These are phyloP conservation scores for Nephrotoma flavescens DNA, from an alignment of 2,888 invertebrate species.

Conservation along the genomic window DNA sequence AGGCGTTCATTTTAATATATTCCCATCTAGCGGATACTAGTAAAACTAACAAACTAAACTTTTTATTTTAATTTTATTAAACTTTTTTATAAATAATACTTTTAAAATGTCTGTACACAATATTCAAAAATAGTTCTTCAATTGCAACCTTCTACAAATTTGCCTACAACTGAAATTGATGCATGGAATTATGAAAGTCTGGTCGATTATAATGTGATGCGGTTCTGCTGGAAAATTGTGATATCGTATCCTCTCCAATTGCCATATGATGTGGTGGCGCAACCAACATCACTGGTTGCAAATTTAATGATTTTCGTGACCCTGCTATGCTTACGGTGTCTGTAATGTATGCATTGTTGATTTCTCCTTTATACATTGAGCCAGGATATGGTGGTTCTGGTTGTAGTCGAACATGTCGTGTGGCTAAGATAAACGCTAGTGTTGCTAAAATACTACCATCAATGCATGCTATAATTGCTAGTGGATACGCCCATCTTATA, in stretches of 20 bases:
- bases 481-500: conserved; percentile 83
- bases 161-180: conserved; percentile 50
- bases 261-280: conserved; percentile 33
- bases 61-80: not conserved
- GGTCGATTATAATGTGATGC: conserved; percentile 39
- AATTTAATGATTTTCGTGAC: conserved; percentile 70
- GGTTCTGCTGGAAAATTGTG: conserved; percentile 63
- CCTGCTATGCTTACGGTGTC: conserved; percentile 74
- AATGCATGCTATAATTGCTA: conserved; percentile 67
- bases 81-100: not conserved
- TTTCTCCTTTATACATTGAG: conserved; percentile 65
- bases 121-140: not conserved
- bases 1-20: not conserved
- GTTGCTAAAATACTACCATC: conserved; percentile 77
- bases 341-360: conserved; percentile 74
- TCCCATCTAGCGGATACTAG: not conserved
- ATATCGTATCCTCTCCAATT: conserved; percentile 56
- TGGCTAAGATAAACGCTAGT: conserved; percentile 85
- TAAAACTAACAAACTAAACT: not conserved
- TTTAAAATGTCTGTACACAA: not conserved
- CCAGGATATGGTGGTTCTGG: conserved; percentile 63
- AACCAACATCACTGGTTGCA: conserved; percentile 68
- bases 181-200: conserved; percentile 48
- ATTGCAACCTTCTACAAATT: not conserved
- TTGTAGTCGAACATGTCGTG: conserved; percentile 71